These are phyloP conservation scores for Chitala chitala DNA, from an alignment of 2,113 vertebrate genomes.

Conservation along the genomic window DNA sequence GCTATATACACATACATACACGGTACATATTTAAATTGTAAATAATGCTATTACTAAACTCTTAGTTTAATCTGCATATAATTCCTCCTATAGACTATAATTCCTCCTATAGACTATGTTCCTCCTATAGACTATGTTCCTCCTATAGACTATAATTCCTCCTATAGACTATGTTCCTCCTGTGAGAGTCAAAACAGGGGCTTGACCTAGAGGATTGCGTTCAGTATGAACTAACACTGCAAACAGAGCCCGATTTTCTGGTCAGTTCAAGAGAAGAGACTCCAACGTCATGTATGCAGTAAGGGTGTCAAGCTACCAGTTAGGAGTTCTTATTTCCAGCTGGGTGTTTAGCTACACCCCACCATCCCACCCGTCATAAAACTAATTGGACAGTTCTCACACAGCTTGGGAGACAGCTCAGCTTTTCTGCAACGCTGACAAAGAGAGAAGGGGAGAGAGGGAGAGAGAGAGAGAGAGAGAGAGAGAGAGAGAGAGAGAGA, in stretches of 20 bases:
- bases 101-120: not conserved
- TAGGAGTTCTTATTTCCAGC: not conserved
- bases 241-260: slow-evolving; percentile 14
- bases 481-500: too few relatives aligned
- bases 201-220: slow-evolving; percentile 2
- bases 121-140: not conserved
- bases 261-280: slow-evolving; percentile 22
- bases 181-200: not conserved
- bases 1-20: not conserved
- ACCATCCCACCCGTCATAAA: not conserved
- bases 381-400: not conserved
- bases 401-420: not conserved
- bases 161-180: not conserved
- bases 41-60: too few relatives aligned
- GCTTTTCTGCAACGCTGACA: not conserved
- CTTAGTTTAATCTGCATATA: too few relatives aligned
- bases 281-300: slow-evolving; percentile 28
- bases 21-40: too few relatives aligned
- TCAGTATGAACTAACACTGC: slow-evolving; percentile 22
- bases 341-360: not conserved
- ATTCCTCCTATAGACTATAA: too few relatives aligned
- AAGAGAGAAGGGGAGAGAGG: not conserved
- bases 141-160: not conserved
- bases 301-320: slow-evolving; percentile 26
- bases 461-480: not conserved